Evolutionary conservation across 1,140 invertebrate species (phyloP).

Genomic region (Drosophila pandora): DNA sequence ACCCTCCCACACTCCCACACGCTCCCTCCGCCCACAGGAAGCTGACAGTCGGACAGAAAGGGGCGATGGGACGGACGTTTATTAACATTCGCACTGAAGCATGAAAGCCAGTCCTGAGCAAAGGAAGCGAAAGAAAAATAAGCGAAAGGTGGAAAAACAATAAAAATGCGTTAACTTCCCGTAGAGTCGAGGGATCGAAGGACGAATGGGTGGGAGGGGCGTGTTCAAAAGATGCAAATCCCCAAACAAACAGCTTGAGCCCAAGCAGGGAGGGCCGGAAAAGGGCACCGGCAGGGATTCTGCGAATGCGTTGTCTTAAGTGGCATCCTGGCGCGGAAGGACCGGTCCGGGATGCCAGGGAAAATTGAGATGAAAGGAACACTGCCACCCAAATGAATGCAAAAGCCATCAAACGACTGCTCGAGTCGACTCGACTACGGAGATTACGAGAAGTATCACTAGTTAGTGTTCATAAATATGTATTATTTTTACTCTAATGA

Average conservation of each 20-base stretch:
- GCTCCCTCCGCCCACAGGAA: constrained; percentile 17
- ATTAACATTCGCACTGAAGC: constrained; percentile 77
- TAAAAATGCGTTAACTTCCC: constrained; percentile 81
- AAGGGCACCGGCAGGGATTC: constrained; percentile 28
- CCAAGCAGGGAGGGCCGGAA: constrained; percentile 50
- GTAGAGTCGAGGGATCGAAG: constrained; percentile 41
- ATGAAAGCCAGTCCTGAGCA: constrained; percentile 58
- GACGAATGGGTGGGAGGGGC: constrained; percentile 10
- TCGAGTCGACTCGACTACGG: not conserved
- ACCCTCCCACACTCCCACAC: not conserved
- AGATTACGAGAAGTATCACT: not conserved
- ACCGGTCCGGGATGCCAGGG: constrained; percentile 10
- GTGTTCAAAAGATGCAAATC: constrained; percentile 78
- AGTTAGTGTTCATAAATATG: not conserved
- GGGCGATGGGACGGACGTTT: constrained; percentile 59
- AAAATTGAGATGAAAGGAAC: constrained; percentile 56
- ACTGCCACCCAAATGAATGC: constrained; percentile 77
- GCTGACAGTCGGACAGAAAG: constrained; percentile 35
- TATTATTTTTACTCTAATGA: not conserved
- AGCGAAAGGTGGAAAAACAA: constrained; percentile 73
- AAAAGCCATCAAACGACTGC: not conserved
- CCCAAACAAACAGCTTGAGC: constrained; percentile 80
- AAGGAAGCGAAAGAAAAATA: constrained; percentile 3
- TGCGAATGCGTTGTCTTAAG: constrained; percentile 40
- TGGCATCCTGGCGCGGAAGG: constrained; percentile 27